Evolutionary conservation across 37 sponge, comb jelly and placozoan genomes (phyloP).

Genomic region (Haliclona indistincta): DNA sequence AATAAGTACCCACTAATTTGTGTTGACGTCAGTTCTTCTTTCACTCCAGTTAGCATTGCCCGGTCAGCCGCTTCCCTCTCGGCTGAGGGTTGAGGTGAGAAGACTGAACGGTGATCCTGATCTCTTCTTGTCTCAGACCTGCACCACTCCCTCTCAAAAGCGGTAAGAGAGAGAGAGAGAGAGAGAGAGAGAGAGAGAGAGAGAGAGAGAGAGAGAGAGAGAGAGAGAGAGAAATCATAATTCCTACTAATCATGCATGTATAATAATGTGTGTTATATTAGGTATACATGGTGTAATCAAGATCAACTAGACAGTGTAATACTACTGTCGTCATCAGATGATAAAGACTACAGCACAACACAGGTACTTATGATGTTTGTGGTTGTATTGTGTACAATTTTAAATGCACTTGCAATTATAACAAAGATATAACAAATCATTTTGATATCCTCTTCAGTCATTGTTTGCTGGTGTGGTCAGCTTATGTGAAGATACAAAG

Average conservation of each 20-base stretch:
- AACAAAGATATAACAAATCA: neutral
- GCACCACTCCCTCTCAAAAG: constrained; percentile 54
- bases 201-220: neutral
- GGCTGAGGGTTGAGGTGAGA: constrained; percentile 39
- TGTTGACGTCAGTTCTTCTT: neutral
- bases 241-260: neutral
- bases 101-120: constrained; percentile 49
- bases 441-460: constrained; percentile 19
- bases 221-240: neutral
- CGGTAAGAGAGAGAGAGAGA: constrained; percentile 9
- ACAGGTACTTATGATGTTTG: neutral
- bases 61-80: constrained; percentile 33
- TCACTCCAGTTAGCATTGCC: constrained; percentile 60
- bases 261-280: neutral
- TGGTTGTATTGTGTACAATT: neutral
- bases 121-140: constrained; percentile 61
- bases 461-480: constrained; percentile 68
- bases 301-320: constrained; percentile 33
- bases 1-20: neutral
- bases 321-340: constrained; percentile 29
- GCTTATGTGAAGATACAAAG: constrained; percentile 49
- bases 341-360: constrained; percentile 27
- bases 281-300: constrained; percentile 76
- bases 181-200: neutral
- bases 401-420: neutral